Evolutionary conservation across 2,797 vertebrate species (phyloP).

Genomic region (Brachymystax lenok): DNA sequence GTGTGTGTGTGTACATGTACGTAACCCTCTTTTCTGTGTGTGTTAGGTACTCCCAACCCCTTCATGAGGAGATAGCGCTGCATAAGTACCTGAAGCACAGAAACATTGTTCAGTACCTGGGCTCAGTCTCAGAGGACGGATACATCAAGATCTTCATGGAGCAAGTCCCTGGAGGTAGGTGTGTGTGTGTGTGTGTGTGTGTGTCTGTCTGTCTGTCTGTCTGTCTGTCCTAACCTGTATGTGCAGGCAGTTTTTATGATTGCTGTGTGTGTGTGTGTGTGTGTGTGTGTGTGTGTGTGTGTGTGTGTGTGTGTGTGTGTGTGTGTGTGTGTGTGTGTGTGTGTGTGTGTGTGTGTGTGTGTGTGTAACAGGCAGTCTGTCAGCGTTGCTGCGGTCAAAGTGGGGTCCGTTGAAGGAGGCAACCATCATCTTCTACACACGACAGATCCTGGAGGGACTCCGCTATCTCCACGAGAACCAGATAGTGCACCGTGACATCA

Average conservation of each 20-base stretch:
- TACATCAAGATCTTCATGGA: slow-evolving; percentile 99
- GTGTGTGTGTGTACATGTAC: background rate
- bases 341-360: background rate
- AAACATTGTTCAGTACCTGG: slow-evolving; percentile 98
- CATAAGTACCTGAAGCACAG: slow-evolving; percentile 98
- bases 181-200: slow-evolving; percentile 60
- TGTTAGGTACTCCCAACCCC: slow-evolving; percentile 92
- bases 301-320: background rate
- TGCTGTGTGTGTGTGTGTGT: background rate
- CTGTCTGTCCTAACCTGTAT: background rate
- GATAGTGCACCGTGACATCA: slow-evolving; percentile 97
- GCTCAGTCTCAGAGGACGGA: slow-evolving; percentile 93
- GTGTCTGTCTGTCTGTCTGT: slow-evolving; percentile 23
- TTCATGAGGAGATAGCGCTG: slow-evolving; percentile 97
- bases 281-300: background rate
- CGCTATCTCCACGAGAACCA: slow-evolving; percentile 98
- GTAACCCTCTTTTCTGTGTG: slow-evolving; percentile 10
- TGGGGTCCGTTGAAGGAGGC: slow-evolving; percentile 98
- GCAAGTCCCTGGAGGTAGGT: slow-evolving; percentile 95
- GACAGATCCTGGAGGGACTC: slow-evolving; percentile 97
- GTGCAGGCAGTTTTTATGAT: too few species aligned
- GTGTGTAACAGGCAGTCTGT: slow-evolving; percentile 87
- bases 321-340: background rate
- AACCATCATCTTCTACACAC: slow-evolving; percentile 97
- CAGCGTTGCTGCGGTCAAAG: slow-evolving; percentile 92